Percentiles rank a stretch among this genome's conserved stretches.
phyloP scores from a whole-genome alignment of 2,888 invertebrate genomes.

The Amphipoea lucens region DNA sequence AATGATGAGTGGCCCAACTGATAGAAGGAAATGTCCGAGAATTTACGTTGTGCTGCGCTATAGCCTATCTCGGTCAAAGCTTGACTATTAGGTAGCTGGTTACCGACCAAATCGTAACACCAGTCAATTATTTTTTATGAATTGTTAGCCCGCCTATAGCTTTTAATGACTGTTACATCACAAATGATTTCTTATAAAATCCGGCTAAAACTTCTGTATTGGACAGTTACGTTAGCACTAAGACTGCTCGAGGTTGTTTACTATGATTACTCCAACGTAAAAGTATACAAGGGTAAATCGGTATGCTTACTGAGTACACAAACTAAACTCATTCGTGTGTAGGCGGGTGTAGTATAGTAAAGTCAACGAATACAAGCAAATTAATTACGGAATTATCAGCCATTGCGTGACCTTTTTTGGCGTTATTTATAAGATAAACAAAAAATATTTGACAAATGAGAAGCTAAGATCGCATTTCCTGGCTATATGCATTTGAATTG shows the following conservation, averaged over 20 bases:
- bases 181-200: constrained; percentile 18
- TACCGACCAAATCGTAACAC: constrained; percentile 14
- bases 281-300: constrained; percentile 44
- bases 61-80: constrained; percentile 13
- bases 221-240: constrained; percentile 23
- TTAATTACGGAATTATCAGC: constrained; percentile 38
- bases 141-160: constrained; percentile 15
- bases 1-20: not conserved
- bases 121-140: constrained; percentile 35
- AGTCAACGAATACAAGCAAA: constrained; percentile 37
- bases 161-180: constrained; percentile 29
- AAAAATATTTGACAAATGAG: constrained; percentile 2
- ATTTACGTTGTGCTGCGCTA: constrained; percentile 10
- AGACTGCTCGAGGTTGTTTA: constrained; percentile 29
- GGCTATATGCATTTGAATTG: constrained; percentile 2
- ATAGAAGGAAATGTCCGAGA: not conserved
- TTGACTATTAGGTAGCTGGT: not conserved
- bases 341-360: constrained; percentile 50
- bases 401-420: constrained; percentile 35
- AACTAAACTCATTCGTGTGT: constrained; percentile 21
- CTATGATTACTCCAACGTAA: constrained; percentile 45
- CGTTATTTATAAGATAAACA: constrained; percentile 35
- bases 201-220: constrained; percentile 17
- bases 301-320: constrained; percentile 27
- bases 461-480: constrained; percentile 32